phyloP scores from a whole-genome alignment of 2,888 invertebrate genomes.

The Cheilosia vernalis region DNA sequence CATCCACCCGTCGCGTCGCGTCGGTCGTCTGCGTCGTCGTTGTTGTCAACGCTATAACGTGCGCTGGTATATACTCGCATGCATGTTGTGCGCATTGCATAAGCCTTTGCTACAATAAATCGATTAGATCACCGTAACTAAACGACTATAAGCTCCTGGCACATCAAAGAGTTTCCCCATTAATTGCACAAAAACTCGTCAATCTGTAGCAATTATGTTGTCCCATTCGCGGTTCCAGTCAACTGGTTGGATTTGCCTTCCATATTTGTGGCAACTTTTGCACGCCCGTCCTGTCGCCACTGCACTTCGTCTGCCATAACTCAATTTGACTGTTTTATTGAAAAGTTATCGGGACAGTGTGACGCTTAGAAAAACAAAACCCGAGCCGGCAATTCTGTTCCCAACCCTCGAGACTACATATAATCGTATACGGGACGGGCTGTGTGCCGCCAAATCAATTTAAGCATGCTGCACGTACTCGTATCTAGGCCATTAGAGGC shows the following conservation, averaged over 20 bases:
- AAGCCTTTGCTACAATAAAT: conserved; percentile 61
- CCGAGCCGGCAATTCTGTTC: neutral
- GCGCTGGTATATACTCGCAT: neutral
- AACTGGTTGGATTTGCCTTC: conserved; percentile 28
- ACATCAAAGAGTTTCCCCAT: conserved; percentile 57
- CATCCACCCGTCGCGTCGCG: conserved; percentile 23
- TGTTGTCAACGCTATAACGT: conserved; percentile 19
- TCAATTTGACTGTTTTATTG: conserved; percentile 29
- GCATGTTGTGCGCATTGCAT: conserved; percentile 44
- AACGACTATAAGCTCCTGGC: conserved; percentile 54
- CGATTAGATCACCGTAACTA: conserved; percentile 70
- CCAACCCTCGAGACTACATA: neutral
- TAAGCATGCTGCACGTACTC: conserved; percentile 24
- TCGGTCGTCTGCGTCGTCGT: conserved; percentile 25
- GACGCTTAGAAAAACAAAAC: neutral
- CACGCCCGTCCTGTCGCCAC: conserved; percentile 23
- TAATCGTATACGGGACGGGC: neutral
- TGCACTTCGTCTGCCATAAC: conserved; percentile 24
- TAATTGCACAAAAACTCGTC: conserved; percentile 62
- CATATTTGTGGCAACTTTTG: conserved; percentile 47
- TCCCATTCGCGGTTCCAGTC: conserved; percentile 51
- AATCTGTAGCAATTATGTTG: conserved; percentile 72
- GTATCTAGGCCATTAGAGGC: conserved; percentile 55
- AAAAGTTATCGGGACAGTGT: conserved; percentile 18
- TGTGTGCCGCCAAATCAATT: conserved; percentile 55